phyloP scores from a whole-genome alignment of 2,797 vertebrate genomes.

The Pangasius macronema region DNA sequence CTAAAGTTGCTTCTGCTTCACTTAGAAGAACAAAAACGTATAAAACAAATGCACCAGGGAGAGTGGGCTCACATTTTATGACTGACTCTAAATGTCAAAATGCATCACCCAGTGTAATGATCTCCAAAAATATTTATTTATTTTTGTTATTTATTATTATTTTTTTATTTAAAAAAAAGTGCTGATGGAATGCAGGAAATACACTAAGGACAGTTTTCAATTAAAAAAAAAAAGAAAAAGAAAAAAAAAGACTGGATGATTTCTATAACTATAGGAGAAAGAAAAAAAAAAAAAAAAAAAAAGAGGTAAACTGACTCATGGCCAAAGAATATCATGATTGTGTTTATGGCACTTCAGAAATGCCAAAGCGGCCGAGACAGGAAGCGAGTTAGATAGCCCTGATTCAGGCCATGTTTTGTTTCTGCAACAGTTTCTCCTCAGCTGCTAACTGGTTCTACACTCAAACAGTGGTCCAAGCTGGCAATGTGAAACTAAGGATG shows the following conservation, averaged over 20 bases:
- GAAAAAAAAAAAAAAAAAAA: neutral
- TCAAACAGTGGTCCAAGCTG: neutral
- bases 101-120: neutral
- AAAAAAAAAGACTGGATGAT: neutral
- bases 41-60: neutral
- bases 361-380: neutral
- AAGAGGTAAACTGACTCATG: neutral
- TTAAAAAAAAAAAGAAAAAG: neutral
- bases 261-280: no score
- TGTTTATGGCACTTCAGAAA: neutral
- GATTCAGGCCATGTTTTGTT: neutral
- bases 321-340: neutral
- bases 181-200: neutral
- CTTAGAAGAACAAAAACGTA: neutral
- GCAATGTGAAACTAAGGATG: neutral
- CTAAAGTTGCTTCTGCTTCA: neutral
- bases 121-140: neutral
- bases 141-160: no score
- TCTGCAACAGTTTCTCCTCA: neutral
- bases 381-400: neutral
- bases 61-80: neutral
- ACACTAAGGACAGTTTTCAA: neutral
- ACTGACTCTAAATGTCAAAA: neutral
- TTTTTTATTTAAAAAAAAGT: no score
- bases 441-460: neutral